A percentile compares a stretch with the other conserved stretches of the same genome.
phyloP scores from a whole-genome alignment of 2,113 vertebrate species.

The Callorhinus ursinus region DNA sequence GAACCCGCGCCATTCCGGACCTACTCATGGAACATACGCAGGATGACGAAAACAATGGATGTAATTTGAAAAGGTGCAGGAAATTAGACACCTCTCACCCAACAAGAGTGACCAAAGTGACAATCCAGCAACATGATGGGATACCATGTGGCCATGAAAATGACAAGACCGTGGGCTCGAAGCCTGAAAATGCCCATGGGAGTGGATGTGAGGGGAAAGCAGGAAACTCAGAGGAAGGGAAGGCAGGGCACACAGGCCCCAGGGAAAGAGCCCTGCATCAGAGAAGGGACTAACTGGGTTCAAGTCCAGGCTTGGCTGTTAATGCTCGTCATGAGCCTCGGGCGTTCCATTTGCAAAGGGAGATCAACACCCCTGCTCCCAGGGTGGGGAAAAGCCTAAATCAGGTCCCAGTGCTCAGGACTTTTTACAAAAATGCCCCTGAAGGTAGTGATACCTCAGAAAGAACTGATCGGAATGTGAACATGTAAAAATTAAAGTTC shows the following conservation, averaged over 20 bases:
- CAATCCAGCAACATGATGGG: not conserved
- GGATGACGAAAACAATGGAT: not conserved
- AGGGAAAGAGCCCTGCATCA: not conserved
- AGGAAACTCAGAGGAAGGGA: not conserved
- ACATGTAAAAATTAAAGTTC: not conserved
- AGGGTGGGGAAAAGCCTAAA: not conserved
- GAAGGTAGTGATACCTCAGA: not conserved
- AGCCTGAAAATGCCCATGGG: not conserved
- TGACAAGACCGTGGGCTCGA: not conserved
- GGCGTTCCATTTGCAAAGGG: not conserved
- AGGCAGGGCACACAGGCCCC: not conserved
- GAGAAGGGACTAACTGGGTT: not conserved
- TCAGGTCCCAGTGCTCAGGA: not conserved
- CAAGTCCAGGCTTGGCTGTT: not conserved
- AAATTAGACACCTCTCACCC: constrained; percentile 26
- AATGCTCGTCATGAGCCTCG: rapidly evolving
- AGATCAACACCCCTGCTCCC: not conserved
- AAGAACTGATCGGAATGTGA: not conserved
- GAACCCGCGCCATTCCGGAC: not conserved
- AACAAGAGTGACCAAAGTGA: not conserved
- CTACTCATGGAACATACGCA: rapidly evolving
- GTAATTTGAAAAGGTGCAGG: not conserved
- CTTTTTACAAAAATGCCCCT: not conserved
- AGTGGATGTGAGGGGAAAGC: not conserved
- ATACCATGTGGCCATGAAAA: not conserved